Evolutionary conservation across 2,113 vertebrate genomes (phyloP), one percentile per base, ranked within the genome.

Genomic region (Condylura cristata): DNA sequence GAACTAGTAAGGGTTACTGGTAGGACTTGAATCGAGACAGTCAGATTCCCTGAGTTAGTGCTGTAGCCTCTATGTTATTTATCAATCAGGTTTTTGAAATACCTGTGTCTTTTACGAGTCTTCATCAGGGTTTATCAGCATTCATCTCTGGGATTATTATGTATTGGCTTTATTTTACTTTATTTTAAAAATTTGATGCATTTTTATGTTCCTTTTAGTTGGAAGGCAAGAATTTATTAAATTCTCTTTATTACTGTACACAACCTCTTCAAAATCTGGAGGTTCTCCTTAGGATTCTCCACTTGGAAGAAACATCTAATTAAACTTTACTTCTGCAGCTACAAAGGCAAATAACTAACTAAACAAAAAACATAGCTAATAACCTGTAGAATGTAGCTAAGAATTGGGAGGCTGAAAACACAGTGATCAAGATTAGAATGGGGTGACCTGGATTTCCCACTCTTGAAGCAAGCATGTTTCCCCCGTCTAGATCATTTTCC

Each of bases 241-340:
- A 60, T 30, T 66, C 53, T 58, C 34, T 18, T 84, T 63, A n/a
- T 56, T 75, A 71, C n/a, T 65, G 26, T 53, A n/a, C 4, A 34
- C 39, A 66, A 89, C 37, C 10, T 65, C 37, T 92, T 92, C 37
- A 88, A 37, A 88, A 72, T 81, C 37, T 89, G 86, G 5, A 84
- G 30, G 8, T 72, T 65, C 3, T 26, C 41, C 12, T 78, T 6
- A 56, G 91, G 88, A 91, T 72, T 90, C 66, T 75, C 28, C 24
- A 30, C 78, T 96, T 75, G 20, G 51, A 87, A 87, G 53, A 86
- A 44, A 76, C 16, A 37, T 48, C 17, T 41, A 28, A 32, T 18
- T 13, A 76, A 61, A 34, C 26, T 75, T 88, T 34, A 60, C 44
- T 79, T 90, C 51, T 65, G 7, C 63, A 72, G 61, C 41, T 26